phyloP scores from a whole-genome alignment of 1,140 invertebrate species.

The Ips typographus region DNA sequence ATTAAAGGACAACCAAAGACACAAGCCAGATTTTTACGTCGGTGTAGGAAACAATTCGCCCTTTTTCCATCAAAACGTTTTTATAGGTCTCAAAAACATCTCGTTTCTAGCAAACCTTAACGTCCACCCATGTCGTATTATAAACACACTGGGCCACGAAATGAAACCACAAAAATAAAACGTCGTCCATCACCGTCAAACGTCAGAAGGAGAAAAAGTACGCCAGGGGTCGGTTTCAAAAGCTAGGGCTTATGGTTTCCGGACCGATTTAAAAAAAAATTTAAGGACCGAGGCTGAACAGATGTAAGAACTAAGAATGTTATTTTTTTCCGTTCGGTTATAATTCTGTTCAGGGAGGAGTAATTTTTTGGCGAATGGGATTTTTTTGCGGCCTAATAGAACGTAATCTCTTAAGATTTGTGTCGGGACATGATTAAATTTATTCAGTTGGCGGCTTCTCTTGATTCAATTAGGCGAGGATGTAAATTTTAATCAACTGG shows the following conservation, averaged over 20 bases:
- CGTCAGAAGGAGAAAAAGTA: slow-evolving; percentile 3
- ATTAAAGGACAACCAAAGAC: not conserved
- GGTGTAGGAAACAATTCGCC: not conserved
- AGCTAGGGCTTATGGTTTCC: slow-evolving; percentile 5
- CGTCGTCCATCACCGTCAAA: slow-evolving; percentile 17
- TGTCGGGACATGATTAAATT: too few relatives aligned
- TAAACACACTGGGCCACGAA: slow-evolving; percentile 14
- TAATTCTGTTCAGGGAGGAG: too few relatives aligned
- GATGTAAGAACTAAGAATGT: not conserved
- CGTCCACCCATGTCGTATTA: slow-evolving; percentile 20
- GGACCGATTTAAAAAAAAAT: slow-evolving; percentile 1
- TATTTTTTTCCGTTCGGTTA: too few relatives aligned
- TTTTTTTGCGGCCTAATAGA: too few relatives aligned
- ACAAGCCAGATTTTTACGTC: not conserved
- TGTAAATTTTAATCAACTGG: too few relatives aligned
- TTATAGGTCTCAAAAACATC: slow-evolving; percentile 12
- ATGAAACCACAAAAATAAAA: slow-evolving; percentile 21
- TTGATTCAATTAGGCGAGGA: too few relatives aligned
- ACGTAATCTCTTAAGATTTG: too few relatives aligned
- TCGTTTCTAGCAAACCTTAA: slow-evolving; percentile 6
- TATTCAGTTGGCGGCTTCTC: too few relatives aligned
- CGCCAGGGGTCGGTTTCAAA: not conserved
- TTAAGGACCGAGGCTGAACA: not conserved
- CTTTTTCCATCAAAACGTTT: slow-evolving; percentile 5
- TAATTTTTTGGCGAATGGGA: too few relatives aligned